Evolutionary conservation across 2,797 vertebrate species (phyloP), one percentile per base, ranked within the genome.

Genomic region (Intellagama lesueurii): DNA sequence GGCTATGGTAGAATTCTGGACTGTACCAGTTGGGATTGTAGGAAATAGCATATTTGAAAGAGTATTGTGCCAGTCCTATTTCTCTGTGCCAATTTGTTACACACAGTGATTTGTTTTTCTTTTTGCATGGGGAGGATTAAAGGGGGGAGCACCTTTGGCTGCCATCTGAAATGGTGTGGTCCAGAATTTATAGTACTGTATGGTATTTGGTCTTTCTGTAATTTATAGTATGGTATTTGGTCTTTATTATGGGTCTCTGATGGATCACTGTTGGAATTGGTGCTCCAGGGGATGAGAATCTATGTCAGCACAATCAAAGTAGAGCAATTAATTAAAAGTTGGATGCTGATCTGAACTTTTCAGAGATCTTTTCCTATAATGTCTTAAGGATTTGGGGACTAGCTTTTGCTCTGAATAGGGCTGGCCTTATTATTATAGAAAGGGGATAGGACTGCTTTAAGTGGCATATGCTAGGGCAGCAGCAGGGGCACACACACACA

Each of bases 311-410:
- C 28, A 78, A n/a, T 75, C 28, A 49, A 66, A 76, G 22, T 35
- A 22, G 56, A 86, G 32, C 16, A 32, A 66, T 75, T 75, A 47
- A 75, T 49, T 81, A 66, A 66, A 75, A 73, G 17, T 49, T 47
- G 7, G 30, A 30, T 82, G 70, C 90, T 91, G 30, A 66, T 90
- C 78, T 90, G 90, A 60, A 49, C 79, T 35, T 24, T 88, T 1
- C 16, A 35, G 73, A 89, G 32, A 70, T 85, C 85, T 52, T 66
- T 8, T 87, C 83, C 72, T 87, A 16, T 49, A 17, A 70, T 52
- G 60, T 1, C 84, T 89, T 75, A 77, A 64, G 76, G 85, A 56
- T 28, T 0, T 76, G 24, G 83, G 85, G 40, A 77, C 22, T 77
- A 35, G 49, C 5, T 91, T 93, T 66, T 69, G 75, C 82, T 16